Evolutionary conservation across 2,113 vertebrate genomes (phyloP).

Genomic region (Hypocryptadius cinnamomeus): DNA sequence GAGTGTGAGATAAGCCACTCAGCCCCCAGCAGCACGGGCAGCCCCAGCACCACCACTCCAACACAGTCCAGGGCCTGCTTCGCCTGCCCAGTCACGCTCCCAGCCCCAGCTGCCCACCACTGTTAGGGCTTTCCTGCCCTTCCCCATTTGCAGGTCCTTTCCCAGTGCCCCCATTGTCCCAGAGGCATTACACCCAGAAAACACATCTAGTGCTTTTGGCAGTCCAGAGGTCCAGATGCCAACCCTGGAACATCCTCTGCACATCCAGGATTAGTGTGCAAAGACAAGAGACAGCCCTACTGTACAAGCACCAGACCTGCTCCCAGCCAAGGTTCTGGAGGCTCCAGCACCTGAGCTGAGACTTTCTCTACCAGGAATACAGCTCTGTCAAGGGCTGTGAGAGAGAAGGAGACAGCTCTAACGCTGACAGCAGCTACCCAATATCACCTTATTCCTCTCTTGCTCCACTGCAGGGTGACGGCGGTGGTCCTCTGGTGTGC

Average conservation of each 20-base stretch:
- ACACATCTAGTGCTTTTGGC: no score
- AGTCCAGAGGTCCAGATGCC: neutral
- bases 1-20: neutral
- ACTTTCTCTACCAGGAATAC: neutral
- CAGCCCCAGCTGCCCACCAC: fast-evolving
- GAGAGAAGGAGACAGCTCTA: neutral
- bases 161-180: neutral
- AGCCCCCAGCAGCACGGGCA: neutral
- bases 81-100: neutral
- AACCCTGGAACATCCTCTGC: neutral
- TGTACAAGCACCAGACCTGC: neutral
- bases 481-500: neutral
- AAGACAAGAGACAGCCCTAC: neutral
- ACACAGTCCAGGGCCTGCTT: fast-evolving
- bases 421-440: neutral
- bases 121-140: neutral
- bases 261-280: neutral
- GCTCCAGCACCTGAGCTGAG: neutral
- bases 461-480: neutral
- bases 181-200: neutral
- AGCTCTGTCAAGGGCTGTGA: neutral
- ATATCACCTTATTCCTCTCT: neutral
- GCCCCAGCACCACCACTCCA: no score
- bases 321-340: neutral
- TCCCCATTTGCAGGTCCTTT: neutral